Conservation (phyloP, 2,797 vertebrate genomes). For the Furcifer pardalis region DNA sequence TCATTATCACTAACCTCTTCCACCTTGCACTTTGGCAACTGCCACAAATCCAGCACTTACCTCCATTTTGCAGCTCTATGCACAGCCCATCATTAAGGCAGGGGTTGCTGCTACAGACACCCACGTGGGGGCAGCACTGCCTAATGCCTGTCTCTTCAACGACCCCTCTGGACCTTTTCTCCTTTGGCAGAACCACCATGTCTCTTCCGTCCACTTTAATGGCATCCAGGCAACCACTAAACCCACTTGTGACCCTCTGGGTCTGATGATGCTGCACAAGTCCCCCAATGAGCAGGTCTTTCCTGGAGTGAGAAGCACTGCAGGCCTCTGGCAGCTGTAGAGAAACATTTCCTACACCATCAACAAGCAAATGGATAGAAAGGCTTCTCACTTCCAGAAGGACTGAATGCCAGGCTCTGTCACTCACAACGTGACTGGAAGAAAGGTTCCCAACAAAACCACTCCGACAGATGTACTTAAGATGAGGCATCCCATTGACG, state of each 20-base stretch:
- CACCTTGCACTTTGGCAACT: neutral
- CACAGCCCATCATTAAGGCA: conserved; percentile 88
- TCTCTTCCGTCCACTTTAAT: conserved; percentile 81
- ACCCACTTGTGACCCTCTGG: conserved; percentile 67
- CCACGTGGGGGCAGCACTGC: conserved; percentile 80
- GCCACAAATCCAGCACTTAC: conserved; percentile 70
- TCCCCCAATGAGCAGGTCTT: conserved; percentile 82
- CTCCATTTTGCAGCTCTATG: conserved; percentile 76
- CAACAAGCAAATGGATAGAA: conserved; percentile 78
- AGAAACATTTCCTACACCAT: conserved; percentile 69
- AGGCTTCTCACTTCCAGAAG: conserved; percentile 83
- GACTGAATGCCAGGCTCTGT: conserved; percentile 85
- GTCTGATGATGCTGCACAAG: conserved; percentile 40
- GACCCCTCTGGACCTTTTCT: conserved; percentile 55
- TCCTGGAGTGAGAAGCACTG: conserved; percentile 64
- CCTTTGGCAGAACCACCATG: conserved; percentile 63
- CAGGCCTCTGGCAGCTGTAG: conserved; percentile 77
- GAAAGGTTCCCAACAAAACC: conserved; percentile 67
- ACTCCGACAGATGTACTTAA: conserved; percentile 82
- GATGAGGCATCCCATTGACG: conserved; percentile 77
- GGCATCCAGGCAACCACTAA: conserved; percentile 87
- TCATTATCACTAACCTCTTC: neutral
- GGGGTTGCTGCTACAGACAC: conserved; percentile 77
- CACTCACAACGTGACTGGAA: conserved; percentile 75
- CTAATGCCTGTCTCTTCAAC: conserved; percentile 81